Evolutionary conservation across 2,797 vertebrate species (phyloP), one percentile per base, ranked within the genome.

Genomic region (Arctocebus calabarensis): DNA sequence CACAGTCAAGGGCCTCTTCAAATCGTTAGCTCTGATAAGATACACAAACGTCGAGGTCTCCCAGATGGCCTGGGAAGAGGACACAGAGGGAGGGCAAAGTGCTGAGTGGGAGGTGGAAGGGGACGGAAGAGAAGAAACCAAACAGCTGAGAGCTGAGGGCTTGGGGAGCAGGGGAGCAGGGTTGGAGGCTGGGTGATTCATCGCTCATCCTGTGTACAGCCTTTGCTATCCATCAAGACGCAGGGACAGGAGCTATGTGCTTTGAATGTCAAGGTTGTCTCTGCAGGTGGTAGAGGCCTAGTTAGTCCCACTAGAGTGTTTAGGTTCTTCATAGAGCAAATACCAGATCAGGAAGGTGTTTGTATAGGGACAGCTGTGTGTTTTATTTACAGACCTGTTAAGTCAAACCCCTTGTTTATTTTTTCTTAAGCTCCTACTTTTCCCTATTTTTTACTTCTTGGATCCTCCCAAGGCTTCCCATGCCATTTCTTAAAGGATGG

Each of bases 11-110:
- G 14, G 62, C 91, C 37, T 82, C 57, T 92, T 48, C 77, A 66
- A 34, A 23, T 94, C 32, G 25, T 71, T 70, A 17, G 77, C 62
- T 86, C 94, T 79, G 64, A 94, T 73, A 73, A 64, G 79, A 34
- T 52, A 43, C 64, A 71, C 77, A 75, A 77, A 61, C 29, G 27
- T 93, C 90, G 71, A 48, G 61, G 87, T 84, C 93, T 95, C 93
- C 66, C 27, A 55, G 81, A 17, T 3, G 1, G 4, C 70, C 68
- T 92, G 57, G 68, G 88, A 86, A 40, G 83, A 59, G 12, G 16
- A 9, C 32, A 1, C 68, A 78, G 22, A 37, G 48, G 48, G 48
- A 45, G 71, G 48, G 66, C 23, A 32, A 11, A 52, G 40, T 64
- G 20, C 84, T 32, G 40, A 59, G 52, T 48, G 64, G 20, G 25